Conservation (phyloP, 2,113 vertebrate species). For the Xenopus tropicalis region UCB_Xtro_10.0 CM004446.2:62857501-62858000, state of each 20-base stretch:
- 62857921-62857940: constrained; percentile 23
- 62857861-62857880: constrained; percentile 26
- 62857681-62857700: background rate
- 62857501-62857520: no score
- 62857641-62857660: background rate
- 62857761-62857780: constrained; percentile 1
- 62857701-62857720: constrained; percentile 13
- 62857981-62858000: constrained; percentile 21
- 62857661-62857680: constrained; percentile 5
- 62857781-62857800: background rate
- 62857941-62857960: background rate
- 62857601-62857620: background rate
- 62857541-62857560: no score
- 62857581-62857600: no score
- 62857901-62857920: constrained; percentile 13
- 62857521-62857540: no score
- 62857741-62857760: background rate
- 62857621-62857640: background rate
- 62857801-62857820: constrained; percentile 21
- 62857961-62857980: constrained; percentile 16
- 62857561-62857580: no score
- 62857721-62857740: background rate
- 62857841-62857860: constrained; percentile 27
- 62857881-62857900: constrained; percentile 5
- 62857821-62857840: background rate